Evolutionary conservation across 2,113 vertebrate species (phyloP).

Genomic region (Hylia prasina): DNA sequence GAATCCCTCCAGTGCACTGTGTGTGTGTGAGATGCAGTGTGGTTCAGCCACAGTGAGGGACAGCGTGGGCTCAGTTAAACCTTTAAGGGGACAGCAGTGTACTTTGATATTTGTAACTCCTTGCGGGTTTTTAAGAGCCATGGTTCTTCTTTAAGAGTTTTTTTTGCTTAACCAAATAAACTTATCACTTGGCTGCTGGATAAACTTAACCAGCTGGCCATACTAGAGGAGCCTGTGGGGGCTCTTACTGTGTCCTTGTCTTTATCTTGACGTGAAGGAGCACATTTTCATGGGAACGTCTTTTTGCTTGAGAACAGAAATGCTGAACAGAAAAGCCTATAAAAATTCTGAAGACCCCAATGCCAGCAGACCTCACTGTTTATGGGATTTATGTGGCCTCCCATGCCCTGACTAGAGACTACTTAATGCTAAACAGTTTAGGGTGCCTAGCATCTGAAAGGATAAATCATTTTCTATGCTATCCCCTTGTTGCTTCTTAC

Average conservation of each 20-base stretch:
- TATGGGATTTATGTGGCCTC: background rate
- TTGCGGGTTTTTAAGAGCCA: background rate
- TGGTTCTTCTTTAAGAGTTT: background rate
- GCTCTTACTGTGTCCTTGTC: background rate
- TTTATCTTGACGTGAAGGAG: background rate
- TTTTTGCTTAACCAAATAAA: background rate
- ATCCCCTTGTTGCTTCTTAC: background rate
- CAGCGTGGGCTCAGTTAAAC: background rate
- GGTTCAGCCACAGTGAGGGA: background rate
- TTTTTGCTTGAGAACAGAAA: background rate
- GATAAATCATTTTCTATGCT: background rate
- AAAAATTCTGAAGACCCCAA: background rate
- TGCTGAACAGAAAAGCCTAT: background rate
- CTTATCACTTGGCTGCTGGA: background rate
- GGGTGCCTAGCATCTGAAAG: background rate
- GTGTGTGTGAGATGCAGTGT: accelerated
- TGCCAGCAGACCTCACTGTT: background rate
- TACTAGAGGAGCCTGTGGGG: background rate
- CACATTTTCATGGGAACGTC: background rate
- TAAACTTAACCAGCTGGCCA: background rate
- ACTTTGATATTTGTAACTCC: background rate
- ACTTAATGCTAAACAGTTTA: background rate
- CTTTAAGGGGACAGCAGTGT: background rate
- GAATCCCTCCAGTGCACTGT: background rate
- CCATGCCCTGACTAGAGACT: background rate